Base-by-base conservation (phyloP, 2,888 invertebrate genomes). In the Clivina fossor region DNA sequence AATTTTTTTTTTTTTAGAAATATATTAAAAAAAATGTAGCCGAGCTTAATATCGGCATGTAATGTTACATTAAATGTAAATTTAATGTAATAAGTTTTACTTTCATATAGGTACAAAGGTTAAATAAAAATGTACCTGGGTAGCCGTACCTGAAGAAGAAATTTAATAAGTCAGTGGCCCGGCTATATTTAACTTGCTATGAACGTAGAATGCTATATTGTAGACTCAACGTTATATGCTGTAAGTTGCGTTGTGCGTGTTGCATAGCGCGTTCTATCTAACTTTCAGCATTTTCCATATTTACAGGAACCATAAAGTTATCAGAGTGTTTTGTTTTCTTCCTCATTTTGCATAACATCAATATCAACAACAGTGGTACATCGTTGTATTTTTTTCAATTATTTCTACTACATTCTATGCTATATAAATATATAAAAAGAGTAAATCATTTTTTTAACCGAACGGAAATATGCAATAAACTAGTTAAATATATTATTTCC, bases 81-180 rank as follows among this genome's bases (percentile, higher is more conserved):
- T 47, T 35, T 35, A 33, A 47, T 47, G 24, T 20, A 47, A 47
- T 47, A 20, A 35, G 35, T 22, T 22, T 7, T 28, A 20, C 35
- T 35, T 47, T 47, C n/a, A 9, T n/a, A 35, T 18, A 28, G 28
- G 11, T 20, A 47, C 20, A 35, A 22, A 35, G 22, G n/a, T n/a
- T n/a, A 35, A 35, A 47, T 35, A 47, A 47, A 46, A 30, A 47
- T 20, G 35, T 47, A 9, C 5, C 22, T 20, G n/a, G 20, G 24
- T 32, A 32, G 18, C 9, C 13, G 30, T 46, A 32, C 32, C 16
- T 19, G 32, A 9, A 22, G 47, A 15, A 47, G 24, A 46, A 47
- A 47, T 47, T 47, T 47, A 47, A 47, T 47, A 47, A 47, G 47
- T 47, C 47, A 47, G 47, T 22, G 9, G 35, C 24, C 22, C 35